Conservation (phyloP, 64 coral and sea anemone genomes). For the Stichodactyla mertensii region DNA sequence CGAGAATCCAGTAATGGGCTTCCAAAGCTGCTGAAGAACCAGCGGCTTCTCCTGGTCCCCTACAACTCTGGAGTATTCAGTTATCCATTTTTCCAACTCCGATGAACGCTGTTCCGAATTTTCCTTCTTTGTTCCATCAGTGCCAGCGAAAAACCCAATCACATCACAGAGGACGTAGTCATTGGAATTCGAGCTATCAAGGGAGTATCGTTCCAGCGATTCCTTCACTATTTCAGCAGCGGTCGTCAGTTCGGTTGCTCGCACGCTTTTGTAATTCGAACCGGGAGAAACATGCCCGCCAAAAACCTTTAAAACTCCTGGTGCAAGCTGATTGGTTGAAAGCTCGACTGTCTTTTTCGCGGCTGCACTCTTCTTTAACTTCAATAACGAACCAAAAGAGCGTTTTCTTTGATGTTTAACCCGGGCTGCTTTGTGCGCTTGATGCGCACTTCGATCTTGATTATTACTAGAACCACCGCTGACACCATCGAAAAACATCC, state of each 20-base stretch:
- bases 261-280: slow-evolving; percentile 95
- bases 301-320: slow-evolving; percentile 96
- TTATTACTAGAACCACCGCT: background rate
- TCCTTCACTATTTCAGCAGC: slow-evolving; percentile 87
- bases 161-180: slow-evolving; percentile 98
- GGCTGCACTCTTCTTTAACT: slow-evolving; percentile 47
- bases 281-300: slow-evolving; percentile 87
- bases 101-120: background rate
- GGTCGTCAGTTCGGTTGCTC: slow-evolving; percentile 72
- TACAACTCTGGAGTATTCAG: slow-evolving; percentile 83
- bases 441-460: slow-evolving; percentile 56
- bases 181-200: slow-evolving; percentile 49
- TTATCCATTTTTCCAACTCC: slow-evolving; percentile 71
- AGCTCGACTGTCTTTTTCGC: slow-evolving; percentile 55
- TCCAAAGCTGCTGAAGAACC: slow-evolving; percentile 91
- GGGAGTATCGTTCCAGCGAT: slow-evolving; percentile 76
- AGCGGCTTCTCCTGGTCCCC: slow-evolving; percentile 88
- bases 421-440: slow-evolving; percentile 46
- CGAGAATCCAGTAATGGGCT: slow-evolving; percentile 78
- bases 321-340: slow-evolving; percentile 89
- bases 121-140: slow-evolving; percentile 18
- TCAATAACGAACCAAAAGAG: slow-evolving; percentile 77
- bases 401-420: slow-evolving; percentile 49
- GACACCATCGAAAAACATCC: slow-evolving; percentile 77
- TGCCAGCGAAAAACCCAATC: slow-evolving; percentile 75